phyloP scores from a whole-genome alignment of 1,140 invertebrate species.

The Drosophila carrolli region DNA sequence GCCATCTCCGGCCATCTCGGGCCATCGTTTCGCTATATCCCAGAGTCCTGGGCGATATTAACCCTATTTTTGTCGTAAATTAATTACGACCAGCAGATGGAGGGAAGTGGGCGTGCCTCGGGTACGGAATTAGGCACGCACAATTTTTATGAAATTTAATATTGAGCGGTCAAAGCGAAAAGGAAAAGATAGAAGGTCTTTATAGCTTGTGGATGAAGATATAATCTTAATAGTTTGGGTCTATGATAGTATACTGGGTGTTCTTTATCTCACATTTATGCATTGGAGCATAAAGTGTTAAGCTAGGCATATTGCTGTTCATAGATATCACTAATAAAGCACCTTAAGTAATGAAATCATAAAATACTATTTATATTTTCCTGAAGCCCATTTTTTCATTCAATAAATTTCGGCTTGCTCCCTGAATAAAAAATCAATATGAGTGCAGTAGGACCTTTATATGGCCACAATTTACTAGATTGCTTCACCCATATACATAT shows the following conservation, averaged over 20 bases:
- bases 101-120: conserved; percentile 2
- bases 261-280: conserved; percentile 24
- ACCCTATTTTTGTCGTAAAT: conserved; percentile 81
- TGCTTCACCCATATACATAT: neutral
- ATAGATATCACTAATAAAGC: too few relatives aligned
- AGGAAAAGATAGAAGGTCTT: conserved; percentile 27
- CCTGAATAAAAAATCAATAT: too few relatives aligned
- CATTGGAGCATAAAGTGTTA: conserved; percentile 14
- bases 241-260: conserved; percentile 4
- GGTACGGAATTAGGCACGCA: conserved; percentile 34
- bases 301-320: neutral
- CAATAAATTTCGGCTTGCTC: too few relatives aligned
- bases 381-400: too few relatives aligned
- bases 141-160: conserved; percentile 62
- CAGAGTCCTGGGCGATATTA: conserved; percentile 54
- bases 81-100: conserved; percentile 62
- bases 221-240: conserved; percentile 45
- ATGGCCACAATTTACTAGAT: neutral
- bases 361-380: too few relatives aligned
- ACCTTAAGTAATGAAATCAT: too few relatives aligned
- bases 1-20: conserved; percentile 31
- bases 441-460: too few relatives aligned
- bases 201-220: conserved; percentile 31
- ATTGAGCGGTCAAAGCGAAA: conserved; percentile 39
- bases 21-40: conserved; percentile 27